Evolutionary conservation across 2,797 vertebrate genomes (phyloP), one percentile per base, ranked within the genome.

Genomic region (Premnoplex brunnescens): DNA sequence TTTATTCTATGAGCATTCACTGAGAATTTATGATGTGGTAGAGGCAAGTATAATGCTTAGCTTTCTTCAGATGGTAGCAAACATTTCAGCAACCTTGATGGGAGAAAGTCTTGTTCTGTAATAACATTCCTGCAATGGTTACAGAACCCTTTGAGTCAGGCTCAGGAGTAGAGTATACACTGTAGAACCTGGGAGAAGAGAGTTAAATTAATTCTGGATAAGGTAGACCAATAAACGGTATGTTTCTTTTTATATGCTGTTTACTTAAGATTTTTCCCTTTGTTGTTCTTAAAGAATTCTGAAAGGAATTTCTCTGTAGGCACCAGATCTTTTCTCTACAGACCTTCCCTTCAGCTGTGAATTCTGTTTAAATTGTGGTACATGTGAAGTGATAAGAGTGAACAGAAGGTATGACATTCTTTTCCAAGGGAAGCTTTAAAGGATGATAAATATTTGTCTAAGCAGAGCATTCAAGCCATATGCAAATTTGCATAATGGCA

Each of bases 371-470:
- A 91, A 91, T 94, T n/a, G 14, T 36, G 30, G 51, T 68, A 75
- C 48, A 55, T 68, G 27, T 81, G 49, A 89, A 81, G 19, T 56
- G 86, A 82, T 79, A 95, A 93, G 59, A 36, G 39, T 73, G 83
- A 97, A 94, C 89, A 95, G 94, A 95, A 95, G 91, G 83, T 52
- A 79, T 75, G 82, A 86, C 95, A 96, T 81, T 95, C 67, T 93
- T 96, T 96, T 95, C 68, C 78, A 94, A 96, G 88, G 85, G 92
- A 97, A 96, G 84, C 69, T 97, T 97, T 97, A 97, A 96, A 97
- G 34, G 51, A 96, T 97, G 97, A 97, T 97, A 98, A 98, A 98
- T 98, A 98, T 98, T 97, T 98, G 95, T 91, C 92, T 97, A 96
- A 97, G 96, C 89, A 89, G 84, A 73, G 73, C 85, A 96, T 97